Conservation (phyloP, 2,888 invertebrate species). For the Mylabris sibirica region DNA sequence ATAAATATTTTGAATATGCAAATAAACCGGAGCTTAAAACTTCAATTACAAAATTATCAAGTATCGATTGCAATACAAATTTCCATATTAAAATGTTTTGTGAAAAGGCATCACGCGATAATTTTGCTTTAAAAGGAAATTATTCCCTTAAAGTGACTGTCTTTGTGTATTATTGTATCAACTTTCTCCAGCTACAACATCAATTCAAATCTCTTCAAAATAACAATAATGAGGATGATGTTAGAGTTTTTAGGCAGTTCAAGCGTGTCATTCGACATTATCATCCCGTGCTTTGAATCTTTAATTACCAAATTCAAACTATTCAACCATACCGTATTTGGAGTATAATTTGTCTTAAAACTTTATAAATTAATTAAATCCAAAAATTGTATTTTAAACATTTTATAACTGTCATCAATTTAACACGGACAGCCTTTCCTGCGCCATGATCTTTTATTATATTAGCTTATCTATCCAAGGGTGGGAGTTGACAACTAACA, state of each 20-base stretch:
- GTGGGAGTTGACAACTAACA: background rate
- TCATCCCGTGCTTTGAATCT: background rate
- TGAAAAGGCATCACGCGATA: background rate
- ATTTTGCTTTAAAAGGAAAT: background rate
- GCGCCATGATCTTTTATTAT: background rate
- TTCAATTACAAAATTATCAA: constrained; percentile 7
- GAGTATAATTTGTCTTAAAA: background rate
- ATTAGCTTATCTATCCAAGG: background rate
- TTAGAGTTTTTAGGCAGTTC: constrained; percentile 1
- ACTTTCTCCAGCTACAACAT: background rate
- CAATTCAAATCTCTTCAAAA: background rate
- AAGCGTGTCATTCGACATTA: background rate
- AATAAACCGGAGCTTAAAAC: background rate
- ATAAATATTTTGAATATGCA: background rate
- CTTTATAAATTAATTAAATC: background rate
- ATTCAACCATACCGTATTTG: background rate
- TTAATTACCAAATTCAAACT: background rate
- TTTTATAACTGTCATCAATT: background rate
- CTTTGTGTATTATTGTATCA: background rate
- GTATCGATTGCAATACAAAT: background rate
- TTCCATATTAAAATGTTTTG: background rate
- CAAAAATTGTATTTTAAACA: background rate
- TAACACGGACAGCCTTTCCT: background rate
- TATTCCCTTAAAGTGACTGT: background rate
- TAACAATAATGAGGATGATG: constrained; percentile 4